Evolutionary conservation across 2,797 vertebrate species (phyloP).

Genomic region (Heteromormyrus szaboi): DNA sequence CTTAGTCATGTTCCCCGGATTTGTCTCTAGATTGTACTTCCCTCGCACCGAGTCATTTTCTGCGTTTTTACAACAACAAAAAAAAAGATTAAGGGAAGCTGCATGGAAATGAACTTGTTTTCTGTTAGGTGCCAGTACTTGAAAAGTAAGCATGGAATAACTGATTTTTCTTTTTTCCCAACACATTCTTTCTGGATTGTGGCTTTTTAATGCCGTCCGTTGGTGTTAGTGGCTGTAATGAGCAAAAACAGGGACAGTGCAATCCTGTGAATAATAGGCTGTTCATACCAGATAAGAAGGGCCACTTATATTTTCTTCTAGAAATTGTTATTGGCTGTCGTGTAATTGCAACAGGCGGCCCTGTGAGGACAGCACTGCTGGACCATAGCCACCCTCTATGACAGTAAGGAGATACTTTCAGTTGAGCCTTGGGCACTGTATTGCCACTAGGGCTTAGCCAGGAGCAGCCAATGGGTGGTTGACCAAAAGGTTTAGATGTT

Average conservation of each 20-base stretch:
- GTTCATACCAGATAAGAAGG: not conserved
- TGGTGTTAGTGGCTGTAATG: not conserved
- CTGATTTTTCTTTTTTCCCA: not conserved
- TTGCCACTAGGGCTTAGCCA: not conserved
- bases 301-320: not conserved
- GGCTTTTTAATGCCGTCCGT: not conserved
- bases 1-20: not conserved
- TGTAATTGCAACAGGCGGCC: not conserved
- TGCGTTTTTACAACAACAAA: not conserved
- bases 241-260: not conserved
- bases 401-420: not conserved
- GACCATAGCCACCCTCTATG: not conserved
- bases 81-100: not conserved
- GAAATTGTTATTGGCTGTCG: not conserved
- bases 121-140: not conserved
- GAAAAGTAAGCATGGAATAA: not conserved
- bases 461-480: not conserved
- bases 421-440: not conserved
- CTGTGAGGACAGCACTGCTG: not conserved
- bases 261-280: not conserved
- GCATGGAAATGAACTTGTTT: not conserved
- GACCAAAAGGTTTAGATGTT: not conserved
- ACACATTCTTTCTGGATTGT: not conserved
- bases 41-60: not conserved
- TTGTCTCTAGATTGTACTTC: not conserved